Conservation (phyloP, 37 sponge, comb jelly and placozoan genomes). For the Lycopodina hypogea region DNA sequence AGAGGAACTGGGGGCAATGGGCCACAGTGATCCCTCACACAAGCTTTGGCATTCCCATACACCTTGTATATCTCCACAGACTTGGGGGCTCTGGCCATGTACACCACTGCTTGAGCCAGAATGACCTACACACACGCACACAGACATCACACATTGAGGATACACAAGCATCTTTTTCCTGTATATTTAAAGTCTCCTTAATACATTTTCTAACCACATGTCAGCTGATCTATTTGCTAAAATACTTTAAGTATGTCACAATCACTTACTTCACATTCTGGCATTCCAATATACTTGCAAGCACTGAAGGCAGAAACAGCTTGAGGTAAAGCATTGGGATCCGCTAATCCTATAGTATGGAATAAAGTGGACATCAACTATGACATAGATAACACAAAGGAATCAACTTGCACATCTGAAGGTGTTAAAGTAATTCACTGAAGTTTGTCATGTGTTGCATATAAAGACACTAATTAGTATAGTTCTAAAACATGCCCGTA, state of each 20-base stretch:
- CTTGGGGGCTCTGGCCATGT: constrained; percentile 60
- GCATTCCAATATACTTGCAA: constrained; percentile 57
- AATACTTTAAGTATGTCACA: too few relatives aligned
- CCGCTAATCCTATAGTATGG: constrained; percentile 33
- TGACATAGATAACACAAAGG: not conserved
- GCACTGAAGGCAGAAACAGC: constrained; percentile 55
- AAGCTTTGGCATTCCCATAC: constrained; percentile 17
- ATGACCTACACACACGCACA: too few relatives aligned
- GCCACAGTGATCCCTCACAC: constrained; percentile 19
- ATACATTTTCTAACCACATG: too few relatives aligned
- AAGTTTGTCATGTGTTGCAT: too few relatives aligned
- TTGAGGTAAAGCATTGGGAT: constrained; percentile 40
- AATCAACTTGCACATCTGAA: not conserved
- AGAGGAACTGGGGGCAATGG: constrained; percentile 54
- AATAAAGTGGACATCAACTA: too few relatives aligned
- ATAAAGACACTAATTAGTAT: too few relatives aligned
- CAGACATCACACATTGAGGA: too few relatives aligned
- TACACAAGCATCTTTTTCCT: too few relatives aligned
- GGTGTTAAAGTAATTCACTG: too few relatives aligned
- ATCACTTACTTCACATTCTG: constrained; percentile 57
- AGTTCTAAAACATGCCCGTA: too few relatives aligned
- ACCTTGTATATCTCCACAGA: constrained; percentile 37
- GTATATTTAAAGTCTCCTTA: too few relatives aligned
- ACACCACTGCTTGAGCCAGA: constrained; percentile 57
- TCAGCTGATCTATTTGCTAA: too few relatives aligned